Evolutionary conservation across 2,113 vertebrate genomes (phyloP).

Genomic region (Rhizomys pruinosus): DNA sequence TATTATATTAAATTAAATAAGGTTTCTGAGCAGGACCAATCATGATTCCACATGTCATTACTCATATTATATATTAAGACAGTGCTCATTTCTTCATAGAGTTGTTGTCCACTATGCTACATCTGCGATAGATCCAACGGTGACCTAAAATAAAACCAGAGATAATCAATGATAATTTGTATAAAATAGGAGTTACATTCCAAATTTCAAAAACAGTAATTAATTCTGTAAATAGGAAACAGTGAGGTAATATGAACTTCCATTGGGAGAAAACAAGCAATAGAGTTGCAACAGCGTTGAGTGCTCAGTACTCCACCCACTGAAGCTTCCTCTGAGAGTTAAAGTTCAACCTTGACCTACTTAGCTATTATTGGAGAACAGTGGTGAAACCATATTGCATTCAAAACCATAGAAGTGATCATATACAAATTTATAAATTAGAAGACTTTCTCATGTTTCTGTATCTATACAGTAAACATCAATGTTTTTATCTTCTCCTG

Average conservation of each 20-base stretch:
- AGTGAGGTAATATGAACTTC: not conserved
- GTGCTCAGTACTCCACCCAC: not conserved
- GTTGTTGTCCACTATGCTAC: not conserved
- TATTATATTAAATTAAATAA: not conserved
- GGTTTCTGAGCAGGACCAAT: not conserved
- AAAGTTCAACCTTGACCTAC: not conserved
- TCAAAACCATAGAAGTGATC: not conserved
- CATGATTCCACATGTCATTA: not conserved
- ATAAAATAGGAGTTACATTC: not conserved
- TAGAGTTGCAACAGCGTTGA: not conserved
- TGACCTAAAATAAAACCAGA: not conserved
- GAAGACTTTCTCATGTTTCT: not conserved
- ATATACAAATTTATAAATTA: not conserved
- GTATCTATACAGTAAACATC: not conserved
- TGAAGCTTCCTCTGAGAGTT: not conserved
- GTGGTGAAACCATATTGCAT: not conserved
- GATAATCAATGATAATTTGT: slow-evolving; percentile 1
- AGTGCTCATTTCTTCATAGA: not conserved
- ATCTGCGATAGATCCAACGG: not conserved
- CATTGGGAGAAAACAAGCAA: not conserved
- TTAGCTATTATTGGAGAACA: slow-evolving; percentile 32
- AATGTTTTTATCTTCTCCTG: not conserved
- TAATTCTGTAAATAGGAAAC: not conserved
- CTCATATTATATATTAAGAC: not conserved
- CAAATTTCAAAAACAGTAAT: slow-evolving; percentile 28